phyloP scores from a whole-genome alignment of 1,140 invertebrate species.

The Ceratina calcarata region DNA sequence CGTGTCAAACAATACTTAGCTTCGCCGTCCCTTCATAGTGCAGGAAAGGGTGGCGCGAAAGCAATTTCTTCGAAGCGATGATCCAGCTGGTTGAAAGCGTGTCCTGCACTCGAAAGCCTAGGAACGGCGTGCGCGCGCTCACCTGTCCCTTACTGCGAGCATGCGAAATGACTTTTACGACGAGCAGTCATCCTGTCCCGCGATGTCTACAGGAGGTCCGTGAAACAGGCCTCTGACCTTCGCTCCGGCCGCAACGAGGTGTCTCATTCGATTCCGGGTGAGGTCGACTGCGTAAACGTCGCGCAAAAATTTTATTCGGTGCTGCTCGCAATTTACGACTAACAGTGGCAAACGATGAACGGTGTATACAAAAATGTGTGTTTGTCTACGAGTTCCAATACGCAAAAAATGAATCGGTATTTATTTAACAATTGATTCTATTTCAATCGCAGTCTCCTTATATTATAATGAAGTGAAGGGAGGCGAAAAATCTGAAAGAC shows the following conservation, averaged over 20 bases:
- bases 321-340: conserved; percentile 73
- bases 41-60: conserved; percentile 1
- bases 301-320: conserved; percentile 77
- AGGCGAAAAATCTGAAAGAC: no score
- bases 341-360: background rate
- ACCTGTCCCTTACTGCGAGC: conserved; percentile 74
- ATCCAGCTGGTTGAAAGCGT: conserved; percentile 4
- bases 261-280: conserved; percentile 76
- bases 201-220: conserved; percentile 76
- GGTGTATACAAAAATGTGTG: background rate
- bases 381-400: no score
- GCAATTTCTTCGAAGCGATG: conserved; percentile 15
- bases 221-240: conserved; percentile 62
- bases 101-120: conserved; percentile 30
- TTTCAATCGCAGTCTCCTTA: no score
- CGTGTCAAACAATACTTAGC: conserved; percentile 31
- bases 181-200: conserved; percentile 62
- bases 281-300: conserved; percentile 77
- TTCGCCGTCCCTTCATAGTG: background rate
- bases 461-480: no score
- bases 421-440: no score
- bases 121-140: conserved; percentile 61
- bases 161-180: conserved; percentile 79
- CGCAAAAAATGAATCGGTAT: no score
- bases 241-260: conserved; percentile 72